Evolutionary conservation across 2,113 vertebrate genomes (phyloP).

Genomic region (Larimichthys polyactis): DNA sequence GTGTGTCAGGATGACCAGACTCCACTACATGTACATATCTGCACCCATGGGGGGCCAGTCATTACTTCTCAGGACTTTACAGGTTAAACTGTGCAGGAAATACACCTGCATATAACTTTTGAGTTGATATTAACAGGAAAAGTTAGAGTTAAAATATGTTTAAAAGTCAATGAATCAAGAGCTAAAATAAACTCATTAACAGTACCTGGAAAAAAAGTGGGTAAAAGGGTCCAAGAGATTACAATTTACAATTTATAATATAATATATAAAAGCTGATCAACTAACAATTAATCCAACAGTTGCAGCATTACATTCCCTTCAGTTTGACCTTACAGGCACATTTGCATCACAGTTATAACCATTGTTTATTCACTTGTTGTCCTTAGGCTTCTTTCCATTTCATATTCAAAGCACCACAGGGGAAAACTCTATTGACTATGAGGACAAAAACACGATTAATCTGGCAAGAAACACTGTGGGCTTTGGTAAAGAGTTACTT

Average conservation of each 20-base stretch:
- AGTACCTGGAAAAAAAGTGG: not conserved
- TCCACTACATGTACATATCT: not conserved
- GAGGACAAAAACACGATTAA: slow-evolving; percentile 28
- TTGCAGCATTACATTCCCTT: not conserved
- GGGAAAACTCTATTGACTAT: slow-evolving; percentile 16
- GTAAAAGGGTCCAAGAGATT: not conserved
- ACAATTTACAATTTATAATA: not conserved
- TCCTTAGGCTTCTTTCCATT: slow-evolving; percentile 29
- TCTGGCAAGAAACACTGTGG: slow-evolving; percentile 4
- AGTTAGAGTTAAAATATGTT: not conserved
- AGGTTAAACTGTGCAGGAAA: not conserved
- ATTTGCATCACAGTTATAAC: slow-evolving; percentile 74
- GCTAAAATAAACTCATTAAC: not conserved
- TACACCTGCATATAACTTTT: slow-evolving; percentile 1
- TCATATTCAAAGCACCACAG: slow-evolving; percentile 56
- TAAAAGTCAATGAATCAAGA: not conserved
- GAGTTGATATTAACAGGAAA: not conserved
- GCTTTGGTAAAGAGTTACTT: not conserved
- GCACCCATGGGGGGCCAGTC: slow-evolving; percentile 11
- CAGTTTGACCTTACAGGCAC: slow-evolving; percentile 47
- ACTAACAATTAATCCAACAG: not conserved
- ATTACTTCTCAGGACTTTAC: not conserved
- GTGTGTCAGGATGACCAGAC: slow-evolving; percentile 32
- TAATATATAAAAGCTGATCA: not conserved
- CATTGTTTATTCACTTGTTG: slow-evolving; percentile 65